phyloP scores from a whole-genome alignment of 2,888 invertebrate species.

The Acheta domesticus region DNA sequence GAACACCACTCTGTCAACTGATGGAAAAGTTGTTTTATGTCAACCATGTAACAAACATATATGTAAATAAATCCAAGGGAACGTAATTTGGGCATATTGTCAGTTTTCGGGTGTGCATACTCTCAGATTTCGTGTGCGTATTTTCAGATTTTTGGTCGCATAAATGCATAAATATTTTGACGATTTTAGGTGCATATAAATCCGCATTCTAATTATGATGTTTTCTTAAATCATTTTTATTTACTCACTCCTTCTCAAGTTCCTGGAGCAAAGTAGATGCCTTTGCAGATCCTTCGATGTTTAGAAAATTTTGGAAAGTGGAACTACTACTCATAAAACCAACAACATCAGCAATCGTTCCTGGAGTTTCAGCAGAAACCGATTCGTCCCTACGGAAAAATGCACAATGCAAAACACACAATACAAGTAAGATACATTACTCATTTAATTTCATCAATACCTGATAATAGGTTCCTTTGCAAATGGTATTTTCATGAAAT shows the following conservation, averaged over 20 bases:
- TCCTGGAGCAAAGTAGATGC: slow-evolving; percentile 40
- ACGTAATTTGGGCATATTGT: no score
- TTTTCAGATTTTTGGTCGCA: no score
- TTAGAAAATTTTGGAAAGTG: slow-evolving; percentile 42
- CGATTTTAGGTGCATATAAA: no score
- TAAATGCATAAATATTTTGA: no score
- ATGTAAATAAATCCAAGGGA: no score
- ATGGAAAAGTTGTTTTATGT: no score
- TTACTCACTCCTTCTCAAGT: slow-evolving; percentile 41
- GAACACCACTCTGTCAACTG: no score
- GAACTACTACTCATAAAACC: slow-evolving; percentile 45
- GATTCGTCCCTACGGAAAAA: slow-evolving; percentile 41
- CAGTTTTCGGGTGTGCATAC: no score
- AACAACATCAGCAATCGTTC: slow-evolving; percentile 42
- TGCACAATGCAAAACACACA: not conserved
- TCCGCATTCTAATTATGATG: no score
- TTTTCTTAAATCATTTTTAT: no score
- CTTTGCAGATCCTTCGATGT: slow-evolving; percentile 41
- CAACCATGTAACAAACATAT: no score
- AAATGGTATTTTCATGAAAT: slow-evolving; percentile 39
- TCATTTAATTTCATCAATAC: slow-evolving; percentile 32
- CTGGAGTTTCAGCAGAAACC: slow-evolving; percentile 39
- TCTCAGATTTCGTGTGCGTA: no score
- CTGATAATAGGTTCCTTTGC: slow-evolving; percentile 37
- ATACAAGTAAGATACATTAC: not conserved